Evolutionary conservation across 2,888 invertebrate genomes (phyloP).

Genomic region (Phytoseiulus persimilis): DNA sequence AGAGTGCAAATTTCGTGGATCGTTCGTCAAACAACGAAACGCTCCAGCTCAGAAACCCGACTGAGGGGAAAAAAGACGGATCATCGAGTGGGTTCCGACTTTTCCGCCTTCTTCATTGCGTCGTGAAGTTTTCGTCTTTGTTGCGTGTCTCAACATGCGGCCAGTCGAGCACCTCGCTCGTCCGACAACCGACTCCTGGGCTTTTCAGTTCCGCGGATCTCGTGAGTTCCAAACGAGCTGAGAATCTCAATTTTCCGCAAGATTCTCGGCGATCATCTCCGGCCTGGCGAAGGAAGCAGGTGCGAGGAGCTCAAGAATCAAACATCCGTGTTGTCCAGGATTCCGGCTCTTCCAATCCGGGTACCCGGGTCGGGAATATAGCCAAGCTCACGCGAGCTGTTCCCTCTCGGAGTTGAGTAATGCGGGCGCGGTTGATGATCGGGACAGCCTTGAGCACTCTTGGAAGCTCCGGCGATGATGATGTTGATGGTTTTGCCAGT

Average conservation of each 20-base stretch:
- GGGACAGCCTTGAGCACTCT: neutral
- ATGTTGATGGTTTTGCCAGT: neutral
- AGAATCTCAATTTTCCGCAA: no score
- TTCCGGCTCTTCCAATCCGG: no score
- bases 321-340: no score
- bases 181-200: no score
- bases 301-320: no score
- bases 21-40: neutral
- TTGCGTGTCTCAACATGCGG: neutral
- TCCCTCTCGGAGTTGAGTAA: neutral
- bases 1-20: neutral
- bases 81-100: neutral
- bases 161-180: neutral
- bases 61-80: neutral
- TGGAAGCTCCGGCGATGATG: neutral
- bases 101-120: neutral
- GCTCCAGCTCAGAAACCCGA: neutral
- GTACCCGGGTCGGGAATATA: no score
- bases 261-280: no score
- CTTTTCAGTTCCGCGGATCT: no score
- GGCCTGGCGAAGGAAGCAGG: no score
- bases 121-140: neutral
- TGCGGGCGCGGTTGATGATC: neutral
- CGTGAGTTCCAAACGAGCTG: no score
- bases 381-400: no score